Evolutionary conservation across 1,140 invertebrate species (phyloP), one percentile per base, ranked within the genome.

Genomic region (Oryctes rhinoceros): DNA sequence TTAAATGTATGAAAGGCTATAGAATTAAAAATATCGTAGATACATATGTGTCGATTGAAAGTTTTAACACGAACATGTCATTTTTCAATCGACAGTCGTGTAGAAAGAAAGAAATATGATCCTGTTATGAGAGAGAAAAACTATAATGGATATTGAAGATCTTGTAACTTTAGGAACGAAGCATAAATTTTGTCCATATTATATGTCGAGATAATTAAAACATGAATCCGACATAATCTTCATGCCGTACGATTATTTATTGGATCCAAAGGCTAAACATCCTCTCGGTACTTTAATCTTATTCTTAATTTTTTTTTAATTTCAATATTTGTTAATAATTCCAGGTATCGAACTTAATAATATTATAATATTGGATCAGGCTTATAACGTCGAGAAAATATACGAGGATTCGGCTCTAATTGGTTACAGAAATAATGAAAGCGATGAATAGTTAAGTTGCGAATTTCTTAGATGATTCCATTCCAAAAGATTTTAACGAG

Each of bases 241-340:
- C 85, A 96, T 99, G 92, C 98, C 98, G 0, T 99, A 99, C 86
- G 99, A 99, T 90, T 99, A 99, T 88, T 89, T 99, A 47, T 88
- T 99, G 37, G 98, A 99, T 90, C 94, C 96, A 15, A 95, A 95
- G 89, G 92, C 94, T 6, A 91, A 97, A 81, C 94, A 93, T 89
- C 91, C 93, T 0, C 88, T 92, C 84, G 90, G 90, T 74, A 88
- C 92, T 75, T 67, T 1, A 44, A 67, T 47, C n/a, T 18, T 9
- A 47, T 9, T 59, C n/a, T 48, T 76, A 3, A 71, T 35, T 71
- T 2, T 15, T 24, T 30, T 3, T 0, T 10, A 71, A 0, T 71
- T 20, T 9, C 9, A 71, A 13, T 71, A 13, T n/a, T 30, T 71
- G 13, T 59, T 59, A 4, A 71, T n/a, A 5, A 3, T 79, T 47